Evolutionary conservation across 2,888 invertebrate genomes (phyloP), one percentile per base, ranked within the genome.

Genomic region (Ectemnius continuus): DNA sequence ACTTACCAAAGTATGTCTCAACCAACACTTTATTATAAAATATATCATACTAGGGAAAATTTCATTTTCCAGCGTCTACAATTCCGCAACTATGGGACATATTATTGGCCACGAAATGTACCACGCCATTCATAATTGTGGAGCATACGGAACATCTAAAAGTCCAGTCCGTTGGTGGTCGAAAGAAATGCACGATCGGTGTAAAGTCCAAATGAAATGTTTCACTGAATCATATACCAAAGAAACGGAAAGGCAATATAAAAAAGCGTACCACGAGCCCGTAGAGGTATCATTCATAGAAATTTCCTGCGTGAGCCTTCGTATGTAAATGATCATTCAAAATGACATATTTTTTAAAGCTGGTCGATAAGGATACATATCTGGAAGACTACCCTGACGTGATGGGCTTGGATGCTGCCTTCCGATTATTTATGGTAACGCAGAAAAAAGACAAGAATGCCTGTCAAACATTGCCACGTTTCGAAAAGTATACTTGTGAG

Each of bases 21-120:
- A n/a, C 2, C 2, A 16, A 46, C 0, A n/a, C 11, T 36, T 14
- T 6, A 14, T 60, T 13, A 0, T 26, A 26, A 2, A 59, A 60
- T 36, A 6, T 13, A 60, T n/a, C 11, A 16, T 60, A 60, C 3
- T 28, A 28, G n/a, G 4, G 3, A 60, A 23, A 20, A 13, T 58
- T 11, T 20, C 18, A 4, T 45, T 46, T 61, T 46, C 45, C 16
- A 61, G 61, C 16, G 2, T 46, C 1, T 16, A 45, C 11, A 46
- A 61, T 61, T 4, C n/a, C 45, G 61, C 18, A 11, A 2, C 46
- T 4, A 61, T 16, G 4, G 46, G n/a, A 5, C 6, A n/a, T 13
- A 11, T 46, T 2, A 2, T 61, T 18, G 46, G 61, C 6, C 61
- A 61, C 20, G 61, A 61, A 61, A 45, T 61, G 20, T 46, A 61